A percentile compares a stretch with the other conserved stretches of the same genome.
Conservation (phyloP, 2,888 invertebrate species). For the Leptodirus hochenwartii region DNA sequence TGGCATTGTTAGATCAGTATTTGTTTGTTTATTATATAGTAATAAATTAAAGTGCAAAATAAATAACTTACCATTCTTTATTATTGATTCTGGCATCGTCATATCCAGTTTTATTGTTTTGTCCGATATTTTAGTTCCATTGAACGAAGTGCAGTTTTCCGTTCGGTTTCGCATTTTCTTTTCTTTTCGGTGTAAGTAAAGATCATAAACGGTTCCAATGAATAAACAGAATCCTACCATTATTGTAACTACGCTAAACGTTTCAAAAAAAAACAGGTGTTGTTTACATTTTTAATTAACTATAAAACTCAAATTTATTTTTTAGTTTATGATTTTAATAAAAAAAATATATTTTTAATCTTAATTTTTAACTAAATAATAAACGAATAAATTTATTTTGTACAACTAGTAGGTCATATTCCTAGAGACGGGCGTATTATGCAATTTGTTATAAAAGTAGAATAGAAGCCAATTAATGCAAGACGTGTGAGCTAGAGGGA, state of each 20-base stretch:
- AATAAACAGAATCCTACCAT: conserved; percentile 37
- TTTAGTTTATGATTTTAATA: too few relatives aligned
- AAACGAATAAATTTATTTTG: too few relatives aligned
- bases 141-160: conserved; percentile 28
- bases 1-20: conserved; percentile 7
- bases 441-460: too few relatives aligned
- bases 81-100: conserved; percentile 21
- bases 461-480: not conserved
- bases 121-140: conserved; percentile 14
- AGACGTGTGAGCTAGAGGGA: not conserved
- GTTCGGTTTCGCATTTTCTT: conserved; percentile 26
- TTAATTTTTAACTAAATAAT: too few relatives aligned
- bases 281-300: conserved; percentile 1
- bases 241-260: conserved; percentile 23
- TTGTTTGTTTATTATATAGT: too few relatives aligned
- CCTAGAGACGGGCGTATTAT: too few relatives aligned
- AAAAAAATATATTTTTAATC: too few relatives aligned
- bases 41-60: too few relatives aligned
- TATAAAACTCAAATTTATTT: too few relatives aligned
- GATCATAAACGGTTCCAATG: conserved; percentile 53
- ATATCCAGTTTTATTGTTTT: conserved; percentile 20
- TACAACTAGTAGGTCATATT: too few relatives aligned
- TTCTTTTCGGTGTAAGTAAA: conserved; percentile 33
- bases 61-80: conserved; percentile 19
- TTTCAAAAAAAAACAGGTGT: conserved; percentile 1